phyloP scores from a whole-genome alignment of 1,140 invertebrate genomes.

The Ceratitis capitata region DNA sequence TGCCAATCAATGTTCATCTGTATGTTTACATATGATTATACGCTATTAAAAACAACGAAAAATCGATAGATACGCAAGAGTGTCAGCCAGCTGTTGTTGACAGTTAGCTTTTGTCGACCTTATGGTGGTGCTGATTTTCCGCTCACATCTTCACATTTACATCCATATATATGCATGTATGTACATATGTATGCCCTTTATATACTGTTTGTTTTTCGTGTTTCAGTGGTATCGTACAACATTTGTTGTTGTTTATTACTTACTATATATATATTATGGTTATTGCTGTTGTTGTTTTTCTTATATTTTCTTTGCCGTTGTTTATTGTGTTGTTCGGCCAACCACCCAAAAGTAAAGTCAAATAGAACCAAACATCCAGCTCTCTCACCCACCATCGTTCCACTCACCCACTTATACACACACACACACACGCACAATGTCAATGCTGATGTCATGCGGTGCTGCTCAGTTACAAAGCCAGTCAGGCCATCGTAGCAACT shows the following conservation, averaged over 20 bases:
- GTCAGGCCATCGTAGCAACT: neutral
- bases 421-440: constrained; percentile 4
- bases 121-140: neutral
- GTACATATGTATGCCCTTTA: too few species aligned
- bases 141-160: neutral
- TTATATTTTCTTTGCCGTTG: neutral
- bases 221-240: too few species aligned
- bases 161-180: too few species aligned
- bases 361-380: neutral
- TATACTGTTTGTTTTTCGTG: neutral
- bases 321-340: neutral
- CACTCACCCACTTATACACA: neutral
- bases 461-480: neutral
- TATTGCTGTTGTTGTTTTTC: neutral
- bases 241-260: too few species aligned
- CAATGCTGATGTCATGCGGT: constrained; percentile 24
- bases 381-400: neutral
- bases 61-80: constrained; percentile 8
- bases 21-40: neutral
- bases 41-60: neutral
- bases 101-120: neutral
- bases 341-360: neutral
- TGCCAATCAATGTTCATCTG: neutral
- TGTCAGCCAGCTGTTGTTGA: neutral
- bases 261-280: neutral